Evolutionary conservation across 2,888 invertebrate genomes (phyloP).

Genomic region (Ceriagrion tenellum): DNA sequence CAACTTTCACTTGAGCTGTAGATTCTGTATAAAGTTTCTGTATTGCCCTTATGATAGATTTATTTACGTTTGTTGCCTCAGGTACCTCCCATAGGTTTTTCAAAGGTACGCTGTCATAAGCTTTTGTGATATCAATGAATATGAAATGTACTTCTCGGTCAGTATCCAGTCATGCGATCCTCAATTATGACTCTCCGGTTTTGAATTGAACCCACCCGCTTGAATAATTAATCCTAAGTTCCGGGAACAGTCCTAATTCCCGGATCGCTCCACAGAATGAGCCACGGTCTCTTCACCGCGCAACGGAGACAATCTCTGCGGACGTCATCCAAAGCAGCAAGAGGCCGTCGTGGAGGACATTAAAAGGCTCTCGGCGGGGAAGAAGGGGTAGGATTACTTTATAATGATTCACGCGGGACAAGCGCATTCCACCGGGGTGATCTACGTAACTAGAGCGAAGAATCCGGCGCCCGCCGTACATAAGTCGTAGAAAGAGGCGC

Average conservation of each 20-base stretch:
- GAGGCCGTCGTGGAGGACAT: background rate
- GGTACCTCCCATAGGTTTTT: no score
- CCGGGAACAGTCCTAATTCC: constrained; percentile 3
- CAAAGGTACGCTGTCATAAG: no score
- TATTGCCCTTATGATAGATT: no score
- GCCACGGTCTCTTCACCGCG: background rate
- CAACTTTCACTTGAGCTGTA: no score
- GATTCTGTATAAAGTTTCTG: no score
- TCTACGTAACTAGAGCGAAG: background rate
- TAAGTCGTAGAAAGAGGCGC: background rate
- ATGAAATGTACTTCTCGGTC: no score
- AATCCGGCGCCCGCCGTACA: background rate
- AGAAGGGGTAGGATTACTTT: background rate
- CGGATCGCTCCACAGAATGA: background rate
- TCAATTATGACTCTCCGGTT: background rate
- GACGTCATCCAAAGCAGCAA: background rate
- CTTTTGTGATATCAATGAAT: no score
- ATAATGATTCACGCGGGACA: constrained; percentile 14
- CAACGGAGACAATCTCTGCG: background rate
- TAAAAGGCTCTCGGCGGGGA: background rate
- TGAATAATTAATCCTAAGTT: no score
- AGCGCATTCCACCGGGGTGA: background rate
- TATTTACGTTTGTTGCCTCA: no score
- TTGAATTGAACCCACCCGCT: background rate
- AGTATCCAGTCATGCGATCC: background rate